Evolutionary conservation across 2,113 vertebrate genomes (phyloP), one percentile per base, ranked within the genome.

Genomic region (Anolis sagrei): DNA sequence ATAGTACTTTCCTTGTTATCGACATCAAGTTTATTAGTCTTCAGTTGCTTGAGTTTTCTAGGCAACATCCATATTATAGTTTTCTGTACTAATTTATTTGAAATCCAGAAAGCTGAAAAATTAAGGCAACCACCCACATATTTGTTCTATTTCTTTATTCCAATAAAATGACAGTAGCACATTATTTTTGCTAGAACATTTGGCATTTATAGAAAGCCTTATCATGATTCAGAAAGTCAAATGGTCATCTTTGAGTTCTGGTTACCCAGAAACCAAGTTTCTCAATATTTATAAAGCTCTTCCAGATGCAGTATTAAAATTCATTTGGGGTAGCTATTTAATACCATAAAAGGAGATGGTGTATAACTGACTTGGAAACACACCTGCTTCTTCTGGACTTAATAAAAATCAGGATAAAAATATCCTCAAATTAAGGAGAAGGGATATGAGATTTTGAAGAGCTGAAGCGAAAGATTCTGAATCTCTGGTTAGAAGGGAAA

Each of bases 231-330:
- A 58, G 54, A 58, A 58, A 18, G 68, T 69, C 68, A 32, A 32
- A 69, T 32, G 68, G 68, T 34, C 51, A 78, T 83, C 27, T 49
- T 1, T 64, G 48, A 83, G 2, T 83, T 90, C 36, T 68, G 51
- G 81, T 70, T 79, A 73, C 32, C 48, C 36, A 9, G 3, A 73
- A 76, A 19, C 76, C 19, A 58, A 58, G 54, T 18, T 82, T 87
- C 9, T 4, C 21, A 1, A 0, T 13, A 48, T n/a, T 80, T 80
- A 5, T 1, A 86, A 13, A 7, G 2, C 2, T n/a, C 25, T 81
- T 54, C 48, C 13, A 85, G 82, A 84, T 83, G 39, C 39, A 44
- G 39, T 44, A 77, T 16, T 84, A 70, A 82, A 34, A 84, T 87
- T 84, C 75, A 29, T 2, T 9, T 32, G 29, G 29, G 32, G 25